Conservation (phyloP, 2,888 invertebrate species). For the Selenia dentaria region DNA sequence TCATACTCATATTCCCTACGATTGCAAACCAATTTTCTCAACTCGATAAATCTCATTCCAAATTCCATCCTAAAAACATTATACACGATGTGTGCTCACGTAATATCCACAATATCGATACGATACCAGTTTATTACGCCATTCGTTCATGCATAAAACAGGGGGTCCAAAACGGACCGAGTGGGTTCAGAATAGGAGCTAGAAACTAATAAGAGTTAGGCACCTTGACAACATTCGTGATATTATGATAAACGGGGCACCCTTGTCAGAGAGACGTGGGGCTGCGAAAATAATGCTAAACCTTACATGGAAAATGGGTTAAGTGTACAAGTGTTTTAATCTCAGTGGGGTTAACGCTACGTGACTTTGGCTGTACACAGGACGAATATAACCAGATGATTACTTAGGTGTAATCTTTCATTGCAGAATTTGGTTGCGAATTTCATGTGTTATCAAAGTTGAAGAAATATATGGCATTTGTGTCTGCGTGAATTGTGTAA, state of each 20-base stretch:
- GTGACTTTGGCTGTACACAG: neutral
- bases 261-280: conserved; percentile 59
- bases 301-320: conserved; percentile 22
- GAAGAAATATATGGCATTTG: too few species aligned
- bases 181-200: neutral
- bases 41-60: conserved; percentile 16
- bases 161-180: conserved; percentile 52
- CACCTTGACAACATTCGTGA: conserved; percentile 63
- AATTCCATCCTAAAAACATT: conserved; percentile 31
- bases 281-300: conserved; percentile 23
- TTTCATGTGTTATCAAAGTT: too few species aligned
- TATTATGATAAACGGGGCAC: conserved; percentile 79
- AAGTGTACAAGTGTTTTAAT: conserved; percentile 23
- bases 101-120: conserved; percentile 43
- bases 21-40: neutral
- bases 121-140: conserved; percentile 46
- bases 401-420: too few species aligned
- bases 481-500: too few species aligned
- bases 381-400: too few species aligned
- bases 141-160: conserved; percentile 74
- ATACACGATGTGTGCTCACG: conserved; percentile 27
- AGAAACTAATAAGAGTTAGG: conserved; percentile 39
- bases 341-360: neutral
- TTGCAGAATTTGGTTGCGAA: too few species aligned
- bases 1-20: neutral